Conservation (phyloP, 2,797 vertebrate species). For the Sandelia bainsii region DNA sequence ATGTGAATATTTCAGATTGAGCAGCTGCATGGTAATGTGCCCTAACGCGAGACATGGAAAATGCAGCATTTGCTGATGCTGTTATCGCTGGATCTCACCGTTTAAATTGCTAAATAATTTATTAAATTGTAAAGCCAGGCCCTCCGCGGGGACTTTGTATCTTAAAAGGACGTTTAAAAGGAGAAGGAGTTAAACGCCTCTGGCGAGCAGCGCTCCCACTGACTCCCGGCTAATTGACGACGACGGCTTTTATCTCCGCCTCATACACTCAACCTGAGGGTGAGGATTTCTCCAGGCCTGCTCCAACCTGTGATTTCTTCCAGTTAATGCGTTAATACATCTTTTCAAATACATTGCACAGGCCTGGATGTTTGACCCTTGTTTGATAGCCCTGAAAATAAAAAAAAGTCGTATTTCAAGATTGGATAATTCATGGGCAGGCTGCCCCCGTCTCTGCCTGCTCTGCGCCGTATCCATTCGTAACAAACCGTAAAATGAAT, state of each 20-base stretch:
- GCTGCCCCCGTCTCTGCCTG: constrained; percentile 13
- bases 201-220: constrained; percentile 80
- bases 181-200: constrained; percentile 81
- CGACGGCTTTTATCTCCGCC: constrained; percentile 80
- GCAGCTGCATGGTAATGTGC: constrained; percentile 54
- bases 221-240: constrained; percentile 83
- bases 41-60: constrained; percentile 61
- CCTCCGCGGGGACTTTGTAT: constrained; percentile 83
- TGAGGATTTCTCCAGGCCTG: constrained; percentile 55
- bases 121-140: constrained; percentile 80
- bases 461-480: constrained; percentile 34
- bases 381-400: constrained; percentile 60
- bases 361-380: constrained; percentile 59
- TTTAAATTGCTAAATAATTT: constrained; percentile 88
- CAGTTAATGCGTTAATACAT: constrained; percentile 54
- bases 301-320: constrained; percentile 67
- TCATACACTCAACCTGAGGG: constrained; percentile 75
- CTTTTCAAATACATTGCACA: constrained; percentile 35
- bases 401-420: constrained; percentile 36
- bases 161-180: constrained; percentile 85
- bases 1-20: constrained; percentile 8
- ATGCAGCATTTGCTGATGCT: constrained; percentile 58
- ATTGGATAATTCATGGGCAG: constrained; percentile 49
- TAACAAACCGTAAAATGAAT: constrained; percentile 19
- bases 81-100: constrained; percentile 80